Conservation (phyloP, 1,140 invertebrate genomes). For the Belonocnema kinseyi region DNA sequence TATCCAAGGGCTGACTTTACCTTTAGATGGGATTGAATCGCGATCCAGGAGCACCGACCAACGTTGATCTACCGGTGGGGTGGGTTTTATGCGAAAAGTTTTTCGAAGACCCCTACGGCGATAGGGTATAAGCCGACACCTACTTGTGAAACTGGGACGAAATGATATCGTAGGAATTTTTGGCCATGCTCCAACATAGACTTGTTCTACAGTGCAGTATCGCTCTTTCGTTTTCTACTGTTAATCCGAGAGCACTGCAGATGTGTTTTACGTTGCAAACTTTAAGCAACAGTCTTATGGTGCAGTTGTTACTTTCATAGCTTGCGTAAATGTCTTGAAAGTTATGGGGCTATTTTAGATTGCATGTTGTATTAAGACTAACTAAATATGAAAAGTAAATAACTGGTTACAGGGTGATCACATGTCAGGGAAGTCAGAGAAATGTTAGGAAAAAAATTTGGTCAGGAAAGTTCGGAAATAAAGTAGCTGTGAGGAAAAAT, state of each 20-base stretch:
- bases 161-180: constrained; percentile 51
- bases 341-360: too few relatives aligned
- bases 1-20: constrained; percentile 43
- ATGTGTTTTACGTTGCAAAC: too few relatives aligned
- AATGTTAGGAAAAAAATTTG: too few relatives aligned
- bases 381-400: too few relatives aligned
- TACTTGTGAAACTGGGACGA: constrained; percentile 55
- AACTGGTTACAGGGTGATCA: too few relatives aligned
- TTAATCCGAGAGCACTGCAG: not conserved
- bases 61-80: constrained; percentile 44
- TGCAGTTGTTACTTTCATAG: too few relatives aligned
- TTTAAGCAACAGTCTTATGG: too few relatives aligned
- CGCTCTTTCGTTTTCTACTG: constrained; percentile 3
- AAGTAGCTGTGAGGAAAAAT: too few relatives aligned
- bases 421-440: too few relatives aligned
- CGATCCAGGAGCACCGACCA: constrained; percentile 45
- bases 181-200: constrained; percentile 53
- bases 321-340: too few relatives aligned
- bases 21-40: constrained; percentile 55
- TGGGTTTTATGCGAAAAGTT: constrained; percentile 54
- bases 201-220: constrained; percentile 33
- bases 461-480: too few relatives aligned
- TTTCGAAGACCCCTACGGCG: constrained; percentile 33
- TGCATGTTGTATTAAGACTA: too few relatives aligned
- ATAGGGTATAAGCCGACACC: constrained; percentile 54